These are phyloP conservation scores for Psettodes erumei DNA, from an alignment of 2,113 vertebrate genomes.

Conservation along the genomic window DNA sequence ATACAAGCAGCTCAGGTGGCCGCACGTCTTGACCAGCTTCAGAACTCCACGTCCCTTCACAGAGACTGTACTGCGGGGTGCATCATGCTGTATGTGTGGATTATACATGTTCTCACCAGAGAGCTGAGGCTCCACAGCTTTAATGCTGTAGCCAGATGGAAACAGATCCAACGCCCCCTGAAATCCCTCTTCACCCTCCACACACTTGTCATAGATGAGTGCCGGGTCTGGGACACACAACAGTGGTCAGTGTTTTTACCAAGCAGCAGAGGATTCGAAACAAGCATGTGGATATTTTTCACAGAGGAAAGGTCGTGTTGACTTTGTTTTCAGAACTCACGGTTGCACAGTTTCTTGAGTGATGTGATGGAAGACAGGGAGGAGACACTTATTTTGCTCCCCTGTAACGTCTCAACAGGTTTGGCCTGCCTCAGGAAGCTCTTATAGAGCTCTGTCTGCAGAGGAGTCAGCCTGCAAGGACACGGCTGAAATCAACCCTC, in stretches of 20 bases:
- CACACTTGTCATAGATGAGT: conserved; percentile 94
- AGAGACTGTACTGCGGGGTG: background rate
- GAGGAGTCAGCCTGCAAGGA: conserved; percentile 86
- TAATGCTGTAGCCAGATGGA: conserved; percentile 88
- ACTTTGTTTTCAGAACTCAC: conserved; percentile 81
- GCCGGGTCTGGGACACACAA: conserved; percentile 86
- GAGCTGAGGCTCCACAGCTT: conserved; percentile 92
- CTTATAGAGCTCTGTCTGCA: conserved; percentile 92
- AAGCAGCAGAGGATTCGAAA: background rate
- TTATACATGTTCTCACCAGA: conserved; percentile 85
- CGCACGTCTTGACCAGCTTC: background rate
- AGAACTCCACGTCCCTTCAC: background rate
- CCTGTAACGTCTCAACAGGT: conserved; percentile 87
- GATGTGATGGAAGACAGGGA: conserved; percentile 97
- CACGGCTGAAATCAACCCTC: background rate
- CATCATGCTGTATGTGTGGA: background rate
- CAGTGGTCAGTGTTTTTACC: background rate
- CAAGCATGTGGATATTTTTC: background rate
- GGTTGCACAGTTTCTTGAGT: conserved; percentile 97
- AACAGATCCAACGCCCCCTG: conserved; percentile 90
- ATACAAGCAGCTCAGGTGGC: no score
- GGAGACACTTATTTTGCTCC: conserved; percentile 91
- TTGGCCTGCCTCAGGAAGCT: conserved; percentile 92
- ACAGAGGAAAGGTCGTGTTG: no score
- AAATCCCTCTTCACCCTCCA: conserved; percentile 92